Conservation (phyloP, 2,888 invertebrate genomes). For the Punctoribates punctum region DNA sequence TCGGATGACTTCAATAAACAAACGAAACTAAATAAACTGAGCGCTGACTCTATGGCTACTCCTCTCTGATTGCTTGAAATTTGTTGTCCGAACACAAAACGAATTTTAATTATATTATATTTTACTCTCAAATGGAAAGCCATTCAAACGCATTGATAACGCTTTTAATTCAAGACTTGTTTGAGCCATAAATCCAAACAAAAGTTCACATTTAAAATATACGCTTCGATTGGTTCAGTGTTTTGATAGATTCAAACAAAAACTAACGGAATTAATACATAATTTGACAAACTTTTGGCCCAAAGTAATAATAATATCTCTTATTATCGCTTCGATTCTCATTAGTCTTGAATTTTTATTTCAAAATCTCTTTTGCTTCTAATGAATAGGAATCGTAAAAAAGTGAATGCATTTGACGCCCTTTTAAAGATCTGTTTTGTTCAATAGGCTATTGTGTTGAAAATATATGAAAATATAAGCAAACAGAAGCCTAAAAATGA, state of each 20-base stretch:
- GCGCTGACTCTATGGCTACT: not conserved
- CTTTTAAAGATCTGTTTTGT: not conserved
- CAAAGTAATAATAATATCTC: too few relatives aligned
- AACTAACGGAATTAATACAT: too few relatives aligned
- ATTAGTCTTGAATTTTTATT: too few relatives aligned
- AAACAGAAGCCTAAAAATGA: constrained; percentile 9
- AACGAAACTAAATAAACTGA: not conserved
- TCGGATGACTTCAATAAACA: not conserved
- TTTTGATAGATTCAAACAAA: too few relatives aligned
- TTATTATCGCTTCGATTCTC: too few relatives aligned
- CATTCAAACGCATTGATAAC: constrained; percentile 31
- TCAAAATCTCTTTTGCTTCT: too few relatives aligned
- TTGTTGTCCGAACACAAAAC: constrained; percentile 20
- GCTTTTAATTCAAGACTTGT: not conserved
- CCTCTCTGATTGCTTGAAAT: not conserved
- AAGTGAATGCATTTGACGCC: not conserved
- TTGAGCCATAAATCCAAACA: not conserved
- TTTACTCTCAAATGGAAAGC: not conserved
- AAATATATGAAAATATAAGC: not conserved
- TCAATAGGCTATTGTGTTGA: not conserved
- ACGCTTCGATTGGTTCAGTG: constrained; percentile 5
- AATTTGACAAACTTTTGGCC: too few relatives aligned
- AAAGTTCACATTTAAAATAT: not conserved
- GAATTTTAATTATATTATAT: constrained; percentile 25
- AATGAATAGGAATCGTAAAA: not conserved